Conservation (phyloP, 2,113 vertebrate species). For the Chiloscyllium plagiosum region DNA sequence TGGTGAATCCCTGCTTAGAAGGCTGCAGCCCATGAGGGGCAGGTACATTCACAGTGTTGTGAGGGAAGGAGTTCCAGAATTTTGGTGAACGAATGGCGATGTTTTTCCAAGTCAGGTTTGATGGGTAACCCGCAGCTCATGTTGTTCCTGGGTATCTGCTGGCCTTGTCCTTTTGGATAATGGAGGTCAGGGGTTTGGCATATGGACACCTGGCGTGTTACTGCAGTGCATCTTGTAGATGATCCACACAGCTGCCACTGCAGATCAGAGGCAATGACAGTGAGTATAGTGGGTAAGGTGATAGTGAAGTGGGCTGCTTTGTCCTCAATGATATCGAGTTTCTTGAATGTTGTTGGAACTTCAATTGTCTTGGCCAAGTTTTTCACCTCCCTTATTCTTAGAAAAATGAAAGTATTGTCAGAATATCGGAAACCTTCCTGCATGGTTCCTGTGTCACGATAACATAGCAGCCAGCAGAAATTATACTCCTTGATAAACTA, state of each 20-base stretch:
- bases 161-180: too few relatives aligned
- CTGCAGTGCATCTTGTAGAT: neutral
- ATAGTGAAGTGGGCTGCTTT: neutral
- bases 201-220: neutral
- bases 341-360: neutral
- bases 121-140: too few relatives aligned
- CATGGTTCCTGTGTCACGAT: neutral
- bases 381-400: too few relatives aligned
- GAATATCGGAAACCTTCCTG: neutral
- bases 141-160: too few relatives aligned
- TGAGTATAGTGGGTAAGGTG: neutral
- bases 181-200: neutral
- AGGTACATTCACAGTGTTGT: too few relatives aligned
- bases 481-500: neutral
- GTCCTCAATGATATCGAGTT: neutral
- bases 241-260: neutral
- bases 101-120: too few relatives aligned
- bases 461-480: neutral
- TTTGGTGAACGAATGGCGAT: too few relatives aligned
- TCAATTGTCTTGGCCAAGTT: neutral
- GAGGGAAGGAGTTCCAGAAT: too few relatives aligned
- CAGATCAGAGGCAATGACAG: neutral
- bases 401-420: neutral
- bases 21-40: too few relatives aligned
- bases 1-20: too few relatives aligned